Conservation (phyloP, 2,797 vertebrate genomes). For the Enteromius mattozi region DNA sequence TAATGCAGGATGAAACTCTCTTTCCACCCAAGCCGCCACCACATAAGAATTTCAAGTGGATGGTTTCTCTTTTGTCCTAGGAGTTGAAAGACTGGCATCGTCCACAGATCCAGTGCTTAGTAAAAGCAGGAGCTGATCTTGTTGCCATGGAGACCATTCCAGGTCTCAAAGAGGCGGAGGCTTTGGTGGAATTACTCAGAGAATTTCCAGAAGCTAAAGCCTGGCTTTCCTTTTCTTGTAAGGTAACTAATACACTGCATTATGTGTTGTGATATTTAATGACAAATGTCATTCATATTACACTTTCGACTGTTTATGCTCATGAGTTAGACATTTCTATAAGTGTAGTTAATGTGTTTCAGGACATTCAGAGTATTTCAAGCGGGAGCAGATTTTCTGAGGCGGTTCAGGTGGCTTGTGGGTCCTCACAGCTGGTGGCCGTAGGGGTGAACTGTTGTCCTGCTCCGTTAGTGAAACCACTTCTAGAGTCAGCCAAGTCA, state of each 20-base stretch:
- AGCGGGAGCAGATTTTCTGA: slow-evolving; percentile 78
- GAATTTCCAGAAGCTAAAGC: slow-evolving; percentile 80
- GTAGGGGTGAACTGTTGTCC: slow-evolving; percentile 83
- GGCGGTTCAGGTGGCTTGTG: slow-evolving; percentile 69
- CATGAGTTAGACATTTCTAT: background rate
- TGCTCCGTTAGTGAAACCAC: slow-evolving; percentile 73
- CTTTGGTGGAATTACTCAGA: slow-evolving; percentile 79
- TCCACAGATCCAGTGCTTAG: slow-evolving; percentile 74
- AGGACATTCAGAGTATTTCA: slow-evolving; percentile 75
- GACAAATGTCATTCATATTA: background rate
- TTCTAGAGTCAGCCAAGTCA: slow-evolving; percentile 73
- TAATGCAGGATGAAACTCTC: slow-evolving; percentile 55
- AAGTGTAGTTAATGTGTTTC: slow-evolving; percentile 23
- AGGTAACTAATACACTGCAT: slow-evolving; percentile 70
- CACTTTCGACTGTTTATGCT: background rate
- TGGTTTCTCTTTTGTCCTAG: slow-evolving; percentile 62
- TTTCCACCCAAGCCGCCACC: background rate
- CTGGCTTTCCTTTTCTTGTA: slow-evolving; percentile 85
- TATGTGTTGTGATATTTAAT: background rate
- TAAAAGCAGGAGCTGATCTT: slow-evolving; percentile 79
- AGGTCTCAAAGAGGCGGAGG: slow-evolving; percentile 80
- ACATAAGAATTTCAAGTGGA: background rate
- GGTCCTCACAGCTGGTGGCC: slow-evolving; percentile 77
- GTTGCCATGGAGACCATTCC: slow-evolving; percentile 86
- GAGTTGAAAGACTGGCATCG: slow-evolving; percentile 83